phyloP scores from a whole-genome alignment of 2,888 invertebrate genomes.

The Troides aeacus region DNA sequence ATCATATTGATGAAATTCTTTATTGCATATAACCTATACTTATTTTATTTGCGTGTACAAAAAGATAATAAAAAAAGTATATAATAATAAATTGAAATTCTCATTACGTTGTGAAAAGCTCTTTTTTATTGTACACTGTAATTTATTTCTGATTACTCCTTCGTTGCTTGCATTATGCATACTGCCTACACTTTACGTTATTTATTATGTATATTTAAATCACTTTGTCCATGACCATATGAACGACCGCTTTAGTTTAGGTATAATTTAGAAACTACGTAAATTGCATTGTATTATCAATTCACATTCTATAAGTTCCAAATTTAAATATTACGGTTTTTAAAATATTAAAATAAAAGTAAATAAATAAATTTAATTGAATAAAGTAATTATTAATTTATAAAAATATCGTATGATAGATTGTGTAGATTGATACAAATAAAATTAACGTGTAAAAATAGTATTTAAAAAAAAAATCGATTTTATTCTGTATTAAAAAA shows the following conservation, averaged over 20 bases:
- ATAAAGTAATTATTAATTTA: too few species aligned
- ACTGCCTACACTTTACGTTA: neutral
- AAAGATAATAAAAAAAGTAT: neutral
- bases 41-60: too few species aligned
- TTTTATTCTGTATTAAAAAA: too few species aligned
- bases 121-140: neutral
- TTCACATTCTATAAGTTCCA: neutral
- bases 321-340: neutral
- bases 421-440: too few species aligned
- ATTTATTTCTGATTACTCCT: constrained; percentile 8
- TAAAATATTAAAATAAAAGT: too few species aligned
- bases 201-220: constrained; percentile 14
- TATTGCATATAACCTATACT: too few species aligned
- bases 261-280: neutral
- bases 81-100: constrained; percentile 1
- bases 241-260: neutral
- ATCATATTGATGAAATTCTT: too few species aligned
- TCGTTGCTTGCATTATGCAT: constrained; percentile 21
- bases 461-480: too few species aligned
- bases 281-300: neutral
- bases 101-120: neutral
- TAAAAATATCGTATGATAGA: too few species aligned
- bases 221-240: constrained; percentile 16
- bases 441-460: too few species aligned
- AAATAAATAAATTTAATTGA: too few species aligned